Base-by-base conservation (phyloP, 2,113 vertebrate genomes). In the Sylvia atricapilla region DNA sequence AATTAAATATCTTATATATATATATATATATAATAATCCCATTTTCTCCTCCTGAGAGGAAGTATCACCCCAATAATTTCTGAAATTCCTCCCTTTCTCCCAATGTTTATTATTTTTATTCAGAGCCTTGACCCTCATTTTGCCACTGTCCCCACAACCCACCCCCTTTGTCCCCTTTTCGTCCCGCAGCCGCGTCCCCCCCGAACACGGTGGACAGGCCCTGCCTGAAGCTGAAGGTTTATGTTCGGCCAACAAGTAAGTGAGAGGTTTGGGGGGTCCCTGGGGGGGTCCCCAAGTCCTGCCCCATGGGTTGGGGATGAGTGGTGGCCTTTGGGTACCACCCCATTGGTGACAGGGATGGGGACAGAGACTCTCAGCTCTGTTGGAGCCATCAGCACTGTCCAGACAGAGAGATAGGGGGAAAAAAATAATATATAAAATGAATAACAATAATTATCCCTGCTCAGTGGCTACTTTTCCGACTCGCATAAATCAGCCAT, bases 191-290 rank as follows among this genome's bases (percentile, higher is more conserved):
- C 6, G 98, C 99, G 0, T 98, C 99, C 3, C 99, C 98, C 49
- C 98, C 98, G 1, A 99, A 98, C 91, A 87, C 97, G 37, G 98
- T 98, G 91, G 99, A 99, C 94, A 98, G 97, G 84, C 98, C 98
- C 53, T 99, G 99, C 98, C 98, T 99, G 97, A 98, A 99, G 95
- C 98, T 99, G 84, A 99, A 99, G 93, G 98, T 99, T 82, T 99
- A 99, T 3, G 99, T 99, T 81, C 98, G 98, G 63, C 98, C 98
- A 3, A 98, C 98, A 64, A 99, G 98, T 99, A 59, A 98, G 98
- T 98, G 77, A 31, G 62, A 47, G 62, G 4, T 39, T 41, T 67
- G 9, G 20, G 59, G 31, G 68, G 23, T 13, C 39, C 20, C 6
- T 3, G 33, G 52, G 49, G 47, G 52, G 2, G 9, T 12, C 35